Evolutionary conservation across 2,797 vertebrate species (phyloP).

Genomic region (Etheostoma perlongum): DNA sequence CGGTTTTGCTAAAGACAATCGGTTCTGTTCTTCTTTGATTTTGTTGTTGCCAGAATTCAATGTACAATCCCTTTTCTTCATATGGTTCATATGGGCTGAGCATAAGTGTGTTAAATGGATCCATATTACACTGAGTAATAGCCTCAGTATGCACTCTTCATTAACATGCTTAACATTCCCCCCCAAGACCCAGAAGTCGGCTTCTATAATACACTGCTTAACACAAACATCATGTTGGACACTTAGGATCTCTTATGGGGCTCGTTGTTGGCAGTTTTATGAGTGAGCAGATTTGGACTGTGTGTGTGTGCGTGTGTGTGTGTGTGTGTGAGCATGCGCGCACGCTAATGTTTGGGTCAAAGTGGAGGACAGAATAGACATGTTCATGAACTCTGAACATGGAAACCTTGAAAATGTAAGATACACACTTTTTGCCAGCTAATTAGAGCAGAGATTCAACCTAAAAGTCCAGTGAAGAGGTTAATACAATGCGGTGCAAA

Average conservation of each 20-base stretch:
- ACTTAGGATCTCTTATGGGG: constrained; percentile 68
- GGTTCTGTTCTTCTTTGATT: constrained; percentile 50
- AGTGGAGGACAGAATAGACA: constrained; percentile 42
- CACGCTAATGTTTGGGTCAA: constrained; percentile 41
- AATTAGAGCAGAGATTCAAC: constrained; percentile 46
- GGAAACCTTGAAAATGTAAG: constrained; percentile 29
- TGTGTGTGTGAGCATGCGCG: background rate
- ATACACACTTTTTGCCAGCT: constrained; percentile 20
- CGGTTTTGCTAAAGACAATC: constrained; percentile 31
- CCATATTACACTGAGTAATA: constrained; percentile 72
- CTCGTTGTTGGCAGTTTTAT: constrained; percentile 64
- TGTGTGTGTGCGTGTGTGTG: background rate
- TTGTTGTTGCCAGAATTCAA: constrained; percentile 49
- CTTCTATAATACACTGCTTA: constrained; percentile 73
- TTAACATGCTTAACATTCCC: constrained; percentile 80
- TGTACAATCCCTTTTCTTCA: constrained; percentile 30
- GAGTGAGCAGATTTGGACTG: constrained; percentile 34
- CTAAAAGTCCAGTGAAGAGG: constrained; percentile 27
- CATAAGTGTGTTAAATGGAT: constrained; percentile 69
- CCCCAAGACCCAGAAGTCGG: constrained; percentile 73
- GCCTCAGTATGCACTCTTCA: constrained; percentile 77
- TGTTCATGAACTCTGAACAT: constrained; percentile 43
- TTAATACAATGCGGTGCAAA: constrained; percentile 29
- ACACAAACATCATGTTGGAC: constrained; percentile 78
- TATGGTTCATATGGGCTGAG: constrained; percentile 38